These are phyloP conservation scores for Syrphus vitripennis DNA, from an alignment of 2,888 invertebrate genomes.

Conservation along the genomic window DNA sequence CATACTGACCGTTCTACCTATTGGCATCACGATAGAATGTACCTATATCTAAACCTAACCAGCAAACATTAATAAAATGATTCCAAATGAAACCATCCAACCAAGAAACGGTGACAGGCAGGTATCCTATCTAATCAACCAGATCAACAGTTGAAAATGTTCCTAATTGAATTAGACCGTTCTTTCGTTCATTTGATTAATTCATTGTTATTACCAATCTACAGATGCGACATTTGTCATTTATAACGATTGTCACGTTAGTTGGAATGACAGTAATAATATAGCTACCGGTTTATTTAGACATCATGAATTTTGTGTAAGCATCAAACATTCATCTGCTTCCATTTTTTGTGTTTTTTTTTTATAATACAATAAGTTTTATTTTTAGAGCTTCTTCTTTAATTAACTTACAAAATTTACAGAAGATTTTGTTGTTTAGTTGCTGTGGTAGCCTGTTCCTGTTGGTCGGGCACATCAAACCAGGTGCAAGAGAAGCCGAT, in stretches of 20 bases:
- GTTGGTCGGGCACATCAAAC: neutral
- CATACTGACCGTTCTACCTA: neutral
- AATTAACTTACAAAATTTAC: constrained; percentile 13
- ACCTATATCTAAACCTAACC: neutral
- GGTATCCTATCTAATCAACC: constrained; percentile 17
- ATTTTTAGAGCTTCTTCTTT: neutral
- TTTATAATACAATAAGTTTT: neutral
- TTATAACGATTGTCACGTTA: constrained; percentile 6
- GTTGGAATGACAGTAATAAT: neutral
- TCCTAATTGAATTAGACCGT: constrained; percentile 40
- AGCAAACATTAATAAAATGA: neutral
- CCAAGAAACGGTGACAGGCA: neutral
- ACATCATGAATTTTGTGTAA: constrained; percentile 39
- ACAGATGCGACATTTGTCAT: neutral
- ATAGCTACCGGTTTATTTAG: neutral
- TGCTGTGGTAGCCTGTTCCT: neutral
- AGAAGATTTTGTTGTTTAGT: neutral
- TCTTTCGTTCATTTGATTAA: neutral
- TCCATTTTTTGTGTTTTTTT: neutral
- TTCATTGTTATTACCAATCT: neutral
- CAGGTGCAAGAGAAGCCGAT: neutral
- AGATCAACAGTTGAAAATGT: constrained; percentile 5
- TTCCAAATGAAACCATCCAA: neutral
- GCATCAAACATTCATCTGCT: neutral
- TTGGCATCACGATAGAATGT: neutral